Conservation (phyloP, 2,888 invertebrate species). For the Nomada ferruginata region DNA sequence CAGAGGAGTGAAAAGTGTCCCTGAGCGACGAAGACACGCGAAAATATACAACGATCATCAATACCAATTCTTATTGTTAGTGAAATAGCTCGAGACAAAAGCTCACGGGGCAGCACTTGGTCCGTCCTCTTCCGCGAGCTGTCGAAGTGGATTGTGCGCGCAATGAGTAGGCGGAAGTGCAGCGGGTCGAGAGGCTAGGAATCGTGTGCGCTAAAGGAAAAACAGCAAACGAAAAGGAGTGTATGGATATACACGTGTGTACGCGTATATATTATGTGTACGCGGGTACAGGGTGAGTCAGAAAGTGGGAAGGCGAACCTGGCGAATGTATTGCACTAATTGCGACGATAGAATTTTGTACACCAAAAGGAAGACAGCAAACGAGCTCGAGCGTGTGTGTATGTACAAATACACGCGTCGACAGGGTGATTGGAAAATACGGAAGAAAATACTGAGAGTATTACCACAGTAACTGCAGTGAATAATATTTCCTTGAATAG, state of each 20-base stretch:
- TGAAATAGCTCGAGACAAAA: conserved; percentile 33
- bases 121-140: conserved; percentile 1
- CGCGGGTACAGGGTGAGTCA: too few species aligned
- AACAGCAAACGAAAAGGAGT: not conserved
- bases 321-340: too few species aligned
- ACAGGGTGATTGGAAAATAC: too few species aligned
- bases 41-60: conserved; percentile 19
- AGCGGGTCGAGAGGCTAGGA: conserved; percentile 36
- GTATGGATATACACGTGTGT: not conserved
- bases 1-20: conserved; percentile 5
- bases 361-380: too few species aligned
- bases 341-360: too few species aligned
- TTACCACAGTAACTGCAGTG: too few species aligned
- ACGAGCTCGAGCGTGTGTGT: too few species aligned
- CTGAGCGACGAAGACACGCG: conserved; percentile 21
- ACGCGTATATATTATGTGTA: not conserved
- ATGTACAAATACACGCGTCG: too few species aligned
- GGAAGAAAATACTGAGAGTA: too few species aligned
- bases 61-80: too few species aligned
- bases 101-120: conserved; percentile 16
- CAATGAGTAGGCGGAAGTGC: conserved; percentile 42
- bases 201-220: conserved; percentile 31
- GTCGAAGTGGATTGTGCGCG: conserved; percentile 24
- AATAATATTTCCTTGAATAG: too few species aligned
- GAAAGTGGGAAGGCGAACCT: too few species aligned